Evolutionary conservation across 2,113 vertebrate species (phyloP).

Genomic region (Heptranchias perlo): DNA sequence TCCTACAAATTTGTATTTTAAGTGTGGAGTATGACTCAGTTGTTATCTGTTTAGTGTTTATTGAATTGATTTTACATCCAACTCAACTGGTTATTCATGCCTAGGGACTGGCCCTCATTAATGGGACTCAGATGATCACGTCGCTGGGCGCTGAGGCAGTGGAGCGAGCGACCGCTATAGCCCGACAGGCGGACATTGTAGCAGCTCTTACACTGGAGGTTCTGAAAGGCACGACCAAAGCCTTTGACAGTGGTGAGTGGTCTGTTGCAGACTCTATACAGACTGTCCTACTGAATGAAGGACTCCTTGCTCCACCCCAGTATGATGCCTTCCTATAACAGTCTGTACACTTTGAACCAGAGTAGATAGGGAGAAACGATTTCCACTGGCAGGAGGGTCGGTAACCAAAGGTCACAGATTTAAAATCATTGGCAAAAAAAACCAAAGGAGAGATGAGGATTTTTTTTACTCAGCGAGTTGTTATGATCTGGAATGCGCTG

Average conservation of each 20-base stretch:
- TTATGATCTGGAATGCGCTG: too few species aligned
- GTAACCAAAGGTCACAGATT: too few species aligned
- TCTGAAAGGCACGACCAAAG: slow-evolving; percentile 91
- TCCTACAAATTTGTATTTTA: not conserved
- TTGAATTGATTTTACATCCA: not conserved
- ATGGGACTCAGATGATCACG: slow-evolving; percentile 98
- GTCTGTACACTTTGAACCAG: not conserved
- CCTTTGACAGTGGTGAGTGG: slow-evolving; percentile 86
- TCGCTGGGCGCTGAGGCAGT: slow-evolving; percentile 91
- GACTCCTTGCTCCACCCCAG: not conserved
- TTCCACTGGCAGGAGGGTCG: too few species aligned
- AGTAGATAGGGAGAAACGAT: too few species aligned
- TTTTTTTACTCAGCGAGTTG: too few species aligned
- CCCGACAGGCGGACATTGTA: slow-evolving; percentile 86
- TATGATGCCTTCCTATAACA: not conserved
- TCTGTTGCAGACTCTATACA: not conserved
- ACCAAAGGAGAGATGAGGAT: too few species aligned
- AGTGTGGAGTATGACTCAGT: not conserved
- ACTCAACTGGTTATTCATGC: not conserved
- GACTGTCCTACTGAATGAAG: not conserved
- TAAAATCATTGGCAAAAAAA: too few species aligned
- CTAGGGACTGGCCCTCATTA: slow-evolving; percentile 94
- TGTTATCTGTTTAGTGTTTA: not conserved
- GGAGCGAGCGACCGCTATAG: slow-evolving; percentile 81
- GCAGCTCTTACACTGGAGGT: slow-evolving; percentile 93